Conservation (phyloP, 2,888 invertebrate genomes). For the Plebejus anna region DNA sequence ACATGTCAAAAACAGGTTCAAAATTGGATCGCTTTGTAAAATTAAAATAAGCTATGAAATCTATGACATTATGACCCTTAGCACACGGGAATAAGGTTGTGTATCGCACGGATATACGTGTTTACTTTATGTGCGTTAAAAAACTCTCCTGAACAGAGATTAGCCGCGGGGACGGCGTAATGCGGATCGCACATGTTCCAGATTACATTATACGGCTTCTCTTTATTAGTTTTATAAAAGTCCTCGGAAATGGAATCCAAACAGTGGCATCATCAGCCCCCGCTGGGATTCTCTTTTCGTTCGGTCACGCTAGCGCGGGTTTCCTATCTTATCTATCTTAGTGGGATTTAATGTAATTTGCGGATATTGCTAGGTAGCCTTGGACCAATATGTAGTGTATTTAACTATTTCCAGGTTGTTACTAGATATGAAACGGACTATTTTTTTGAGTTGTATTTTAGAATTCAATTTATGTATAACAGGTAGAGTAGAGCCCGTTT, state of each 20-base stretch:
- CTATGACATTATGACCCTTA: not conserved
- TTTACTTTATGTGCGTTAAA: slow-evolving; percentile 24
- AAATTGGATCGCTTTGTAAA: slow-evolving; percentile 16
- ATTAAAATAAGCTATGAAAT: not conserved
- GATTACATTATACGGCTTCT: slow-evolving; percentile 39
- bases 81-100: not conserved
- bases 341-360: slow-evolving; percentile 1
- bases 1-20: slow-evolving; percentile 19
- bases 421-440: not conserved
- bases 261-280: slow-evolving; percentile 3
- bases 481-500: not conserved
- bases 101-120: not conserved
- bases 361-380: not conserved
- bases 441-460: not conserved
- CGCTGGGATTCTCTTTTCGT: not conserved
- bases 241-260: slow-evolving; percentile 32
- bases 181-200: slow-evolving; percentile 33
- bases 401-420: not conserved
- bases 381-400: not conserved
- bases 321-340: not conserved
- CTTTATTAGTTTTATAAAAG: slow-evolving; percentile 39
- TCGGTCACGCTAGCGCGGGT: not conserved
- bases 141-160: slow-evolving; percentile 30
- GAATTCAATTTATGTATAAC: not conserved
- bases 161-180: slow-evolving; percentile 27